Base-by-base conservation (phyloP, 2,797 vertebrate species). In the Liparis tanakae region DNA sequence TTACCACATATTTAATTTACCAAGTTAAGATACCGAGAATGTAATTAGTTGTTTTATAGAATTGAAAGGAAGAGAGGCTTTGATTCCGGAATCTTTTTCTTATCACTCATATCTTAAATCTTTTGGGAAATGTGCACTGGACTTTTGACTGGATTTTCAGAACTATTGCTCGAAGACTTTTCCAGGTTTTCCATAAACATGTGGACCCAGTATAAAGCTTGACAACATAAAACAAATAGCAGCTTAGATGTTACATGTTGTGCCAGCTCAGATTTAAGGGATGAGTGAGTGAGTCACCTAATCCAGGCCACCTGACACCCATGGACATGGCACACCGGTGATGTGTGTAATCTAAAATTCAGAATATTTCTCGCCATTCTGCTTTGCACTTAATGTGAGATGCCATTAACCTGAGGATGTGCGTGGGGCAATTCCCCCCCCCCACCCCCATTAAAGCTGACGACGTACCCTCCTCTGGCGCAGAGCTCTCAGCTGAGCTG, bases 401-500 rank as follows among this genome's bases (percentile, higher is more conserved):
- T 4, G 17, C 13, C 13, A 10, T 67, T 18, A 67, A 73, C 51
- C 20, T 39, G 15, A 55, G 36, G 43, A 33, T 13, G 3, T 2
- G 37, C 12, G 13, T 34, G 7, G 3, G 41, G 4, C 2, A 18
- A n/a, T 7, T 53, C 20, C 12, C 41, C 18, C 25, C 25, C 25
- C 25, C 25, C 25, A 2, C 20, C 18, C 14, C 20, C 1, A 10
- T 51, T 5, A 56, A 33, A 9, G 36, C 25, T 56, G 22, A 22
- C 20, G 17, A 75, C 39, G 43, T 93, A 98, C 98, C 98, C 94
- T 99, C 98, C 87, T 99, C 97, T 8, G 97, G 98, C 10, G 98
- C 98, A 0, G 97, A 99, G 89, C 97, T 99, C 89, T 99, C 98
- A 1, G 95, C 97, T 0, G 98, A 98, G 82, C 97, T 98, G 90